Evolutionary conservation across 2,888 invertebrate species (phyloP).

Genomic region (Lingula anatina): DNA sequence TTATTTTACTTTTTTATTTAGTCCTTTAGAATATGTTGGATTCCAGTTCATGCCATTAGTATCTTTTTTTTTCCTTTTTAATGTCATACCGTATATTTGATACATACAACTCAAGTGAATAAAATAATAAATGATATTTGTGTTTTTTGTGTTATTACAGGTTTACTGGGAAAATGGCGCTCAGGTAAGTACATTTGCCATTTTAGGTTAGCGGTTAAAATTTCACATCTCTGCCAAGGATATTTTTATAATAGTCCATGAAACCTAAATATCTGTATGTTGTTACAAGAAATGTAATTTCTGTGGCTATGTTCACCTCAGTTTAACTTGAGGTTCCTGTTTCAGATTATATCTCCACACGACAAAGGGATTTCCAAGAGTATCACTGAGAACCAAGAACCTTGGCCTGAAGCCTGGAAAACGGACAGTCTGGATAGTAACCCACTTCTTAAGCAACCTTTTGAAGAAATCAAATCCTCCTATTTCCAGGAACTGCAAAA

Average conservation of each 20-base stretch:
- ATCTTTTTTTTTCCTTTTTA: too few relatives aligned
- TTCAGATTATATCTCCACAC: constrained; percentile 81
- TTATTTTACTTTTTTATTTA: too few relatives aligned
- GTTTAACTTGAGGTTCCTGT: too few relatives aligned
- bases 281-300: neutral
- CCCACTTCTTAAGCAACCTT: constrained; percentile 65
- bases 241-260: too few relatives aligned
- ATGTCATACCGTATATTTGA: too few relatives aligned
- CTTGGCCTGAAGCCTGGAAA: constrained; percentile 76
- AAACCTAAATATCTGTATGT: neutral
- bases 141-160: constrained; percentile 22
- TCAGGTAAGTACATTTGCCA: constrained; percentile 60
- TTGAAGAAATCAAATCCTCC: constrained; percentile 62
- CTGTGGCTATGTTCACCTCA: too few relatives aligned
- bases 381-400: constrained; percentile 73
- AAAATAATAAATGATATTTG: too few relatives aligned
- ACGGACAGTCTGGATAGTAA: constrained; percentile 52
- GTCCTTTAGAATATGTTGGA: too few relatives aligned
- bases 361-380: constrained; percentile 78
- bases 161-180: constrained; percentile 91
- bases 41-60: too few relatives aligned
- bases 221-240: too few relatives aligned
- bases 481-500: neutral
- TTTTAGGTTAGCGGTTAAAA: too few relatives aligned
- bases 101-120: too few relatives aligned